Percentiles rank a stretch among this genome's conserved stretches.
phyloP scores from a whole-genome alignment of 1,140 invertebrate species.

The Drosophila ironensis region DNA sequence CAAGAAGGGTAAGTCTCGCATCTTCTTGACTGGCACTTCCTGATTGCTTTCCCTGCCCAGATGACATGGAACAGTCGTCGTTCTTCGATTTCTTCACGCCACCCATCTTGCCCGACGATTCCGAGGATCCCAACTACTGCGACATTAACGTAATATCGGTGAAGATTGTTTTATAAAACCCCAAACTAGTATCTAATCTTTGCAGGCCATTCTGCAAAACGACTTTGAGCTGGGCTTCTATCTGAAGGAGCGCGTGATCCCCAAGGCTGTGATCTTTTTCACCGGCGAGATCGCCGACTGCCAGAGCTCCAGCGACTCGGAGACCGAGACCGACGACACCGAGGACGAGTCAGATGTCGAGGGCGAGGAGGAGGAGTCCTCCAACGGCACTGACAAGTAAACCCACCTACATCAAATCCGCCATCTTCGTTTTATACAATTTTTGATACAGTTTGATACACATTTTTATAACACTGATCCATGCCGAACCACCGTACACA shows the following conservation, averaged over 20 bases:
- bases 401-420: conserved; percentile 3
- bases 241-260: conserved; percentile 92
- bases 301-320: conserved; percentile 61
- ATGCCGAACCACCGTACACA: conserved; percentile 25
- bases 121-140: conserved; percentile 50
- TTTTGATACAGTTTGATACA: background rate
- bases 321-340: conserved; percentile 85
- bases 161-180: background rate
- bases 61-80: conserved; percentile 67
- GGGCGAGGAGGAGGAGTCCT: conserved; percentile 54
- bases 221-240: conserved; percentile 97
- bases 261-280: conserved; percentile 93
- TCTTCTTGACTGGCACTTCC: background rate
- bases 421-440: conserved; percentile 21
- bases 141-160: conserved; percentile 69
- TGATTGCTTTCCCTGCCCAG: background rate
- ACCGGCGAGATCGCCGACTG: conserved; percentile 89
- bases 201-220: conserved; percentile 83
- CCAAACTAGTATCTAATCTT: background rate
- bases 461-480: conserved; percentile 8
- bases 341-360: conserved; percentile 84
- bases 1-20: conserved; percentile 90
- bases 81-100: conserved; percentile 98
- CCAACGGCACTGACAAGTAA: conserved; percentile 42
- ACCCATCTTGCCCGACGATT: conserved; percentile 83